Evolutionary conservation across 2,888 invertebrate genomes (phyloP), one percentile per base, ranked within the genome.

Genomic region (Proisotoma minuta): DNA sequence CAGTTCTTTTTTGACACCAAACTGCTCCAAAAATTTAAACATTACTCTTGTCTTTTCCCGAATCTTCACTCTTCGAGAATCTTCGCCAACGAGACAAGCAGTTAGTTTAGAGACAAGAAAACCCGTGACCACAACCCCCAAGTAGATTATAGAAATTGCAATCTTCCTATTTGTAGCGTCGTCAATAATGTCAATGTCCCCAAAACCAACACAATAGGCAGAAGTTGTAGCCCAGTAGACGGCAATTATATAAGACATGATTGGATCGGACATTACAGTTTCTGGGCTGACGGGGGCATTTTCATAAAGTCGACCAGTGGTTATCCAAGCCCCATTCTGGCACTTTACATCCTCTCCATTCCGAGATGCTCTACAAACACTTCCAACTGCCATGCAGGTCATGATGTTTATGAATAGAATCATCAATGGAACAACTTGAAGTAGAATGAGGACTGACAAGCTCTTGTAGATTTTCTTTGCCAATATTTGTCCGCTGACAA

Each of bases 371-470:
- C 47, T 48, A 47, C 73, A 73, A 34, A 68, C 69, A 0, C 34
- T 3, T 1, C 34, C 15, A 8, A 72, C 60, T 12, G 63, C 48
- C 4, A 67, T 12, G 40, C 69, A 73, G 1, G 66, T 54, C n/a
- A 60, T 24, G 0, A 64, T 12, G 26, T 68, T 71, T 0, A 72
- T 53, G 29, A 71, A 69, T 2, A 72, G 8, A 18, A 69, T 59
- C 65, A 69, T 62, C 24, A 69, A 23, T 2, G 73, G 73, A 12
- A 67, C 57, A 29, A 73, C 66, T 67, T 73, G 69, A 5, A 71
- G 20, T 1, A 73, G 50, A 28, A 69, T 69, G 23, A 71, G 22
- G 10, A 73, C 63, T 1, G 69, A 65, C 1, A 73, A 49, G n/a
- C 68, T 68, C 28, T 57, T 62, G 51, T 57, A 66, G 23, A 73